Evolutionary conservation across 2,888 invertebrate genomes (phyloP).

Genomic region (Barypeithes pellucidus): DNA sequence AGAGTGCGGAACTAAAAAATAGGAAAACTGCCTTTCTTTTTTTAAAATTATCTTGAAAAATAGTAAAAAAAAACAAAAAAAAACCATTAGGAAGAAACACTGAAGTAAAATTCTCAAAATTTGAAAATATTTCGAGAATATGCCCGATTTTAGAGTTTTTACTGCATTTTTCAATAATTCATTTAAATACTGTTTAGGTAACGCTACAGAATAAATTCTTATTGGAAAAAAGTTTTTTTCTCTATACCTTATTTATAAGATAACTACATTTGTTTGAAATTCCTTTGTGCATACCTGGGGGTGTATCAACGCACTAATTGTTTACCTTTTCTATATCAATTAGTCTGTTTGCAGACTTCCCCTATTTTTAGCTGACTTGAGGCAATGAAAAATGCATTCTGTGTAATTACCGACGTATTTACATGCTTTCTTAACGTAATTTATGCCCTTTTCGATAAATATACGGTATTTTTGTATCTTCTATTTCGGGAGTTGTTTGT

Average conservation of each 20-base stretch:
- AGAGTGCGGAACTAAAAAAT: too few species aligned
- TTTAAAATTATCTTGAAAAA: too few species aligned
- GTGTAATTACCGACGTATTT: background rate
- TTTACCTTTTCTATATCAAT: background rate
- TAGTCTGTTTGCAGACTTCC: background rate
- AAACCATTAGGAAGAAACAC: too few species aligned
- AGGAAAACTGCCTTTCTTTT: too few species aligned
- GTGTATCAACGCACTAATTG: constrained; percentile 1
- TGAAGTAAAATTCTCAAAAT: too few species aligned
- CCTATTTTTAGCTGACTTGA: constrained; percentile 4
- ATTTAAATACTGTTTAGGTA: too few species aligned
- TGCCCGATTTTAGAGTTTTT: too few species aligned
- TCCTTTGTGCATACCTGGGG: background rate
- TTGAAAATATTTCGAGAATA: too few species aligned
- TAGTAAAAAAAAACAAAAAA: too few species aligned
- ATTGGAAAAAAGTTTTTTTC: too few species aligned
- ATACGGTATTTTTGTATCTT: background rate
- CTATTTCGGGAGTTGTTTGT: background rate
- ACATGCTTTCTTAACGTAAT: background rate
- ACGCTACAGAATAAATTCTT: too few species aligned
- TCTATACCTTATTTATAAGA: background rate
- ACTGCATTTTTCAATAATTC: too few species aligned
- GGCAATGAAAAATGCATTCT: constrained; percentile 2
- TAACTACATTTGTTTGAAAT: background rate
- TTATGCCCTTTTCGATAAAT: background rate